A percentile compares a stretch with the other conserved stretches of the same genome.
Conservation (phyloP, 2,113 vertebrate species). For the Archocentrus centrarchus region DNA sequence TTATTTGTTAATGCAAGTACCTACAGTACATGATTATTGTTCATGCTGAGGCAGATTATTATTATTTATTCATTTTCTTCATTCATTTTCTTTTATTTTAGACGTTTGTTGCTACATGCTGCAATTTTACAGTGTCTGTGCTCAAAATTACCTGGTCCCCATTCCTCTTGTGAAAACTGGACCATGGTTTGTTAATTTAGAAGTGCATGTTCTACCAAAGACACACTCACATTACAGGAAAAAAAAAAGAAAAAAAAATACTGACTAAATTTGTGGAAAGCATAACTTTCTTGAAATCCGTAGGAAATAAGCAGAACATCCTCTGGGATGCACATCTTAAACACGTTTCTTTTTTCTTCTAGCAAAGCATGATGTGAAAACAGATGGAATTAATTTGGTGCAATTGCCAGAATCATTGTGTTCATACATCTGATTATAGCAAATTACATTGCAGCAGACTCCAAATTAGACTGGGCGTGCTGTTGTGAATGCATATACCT, state of each 20-base stretch:
- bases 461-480: conserved; percentile 28
- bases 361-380: conserved; percentile 27
- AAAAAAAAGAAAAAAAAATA: neutral
- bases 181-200: neutral
- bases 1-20: too few relatives aligned
- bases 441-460: conserved; percentile 45
- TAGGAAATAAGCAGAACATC: neutral
- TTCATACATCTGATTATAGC: conserved; percentile 55
- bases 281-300: neutral
- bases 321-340: neutral
- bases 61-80: too few relatives aligned
- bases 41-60: too few relatives aligned
- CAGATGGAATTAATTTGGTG: conserved; percentile 59
- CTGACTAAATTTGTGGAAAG: neutral
- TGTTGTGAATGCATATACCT: conserved; percentile 17
- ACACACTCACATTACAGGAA: neutral
- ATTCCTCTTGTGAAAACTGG: neutral
- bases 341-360: conserved; percentile 14
- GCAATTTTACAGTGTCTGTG: neutral
- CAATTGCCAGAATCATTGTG: conserved; percentile 45
- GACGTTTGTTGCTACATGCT: neutral
- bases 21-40: too few relatives aligned
- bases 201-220: neutral
- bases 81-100: too few relatives aligned
- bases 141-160: neutral